A percentile compares a stretch with the other conserved stretches of the same genome.
These are phyloP conservation scores for Cassiopea xamachana DNA, from an alignment of 30 jellyfish, hydroid and myxozoan species.

Conservation along the genomic window DNA sequence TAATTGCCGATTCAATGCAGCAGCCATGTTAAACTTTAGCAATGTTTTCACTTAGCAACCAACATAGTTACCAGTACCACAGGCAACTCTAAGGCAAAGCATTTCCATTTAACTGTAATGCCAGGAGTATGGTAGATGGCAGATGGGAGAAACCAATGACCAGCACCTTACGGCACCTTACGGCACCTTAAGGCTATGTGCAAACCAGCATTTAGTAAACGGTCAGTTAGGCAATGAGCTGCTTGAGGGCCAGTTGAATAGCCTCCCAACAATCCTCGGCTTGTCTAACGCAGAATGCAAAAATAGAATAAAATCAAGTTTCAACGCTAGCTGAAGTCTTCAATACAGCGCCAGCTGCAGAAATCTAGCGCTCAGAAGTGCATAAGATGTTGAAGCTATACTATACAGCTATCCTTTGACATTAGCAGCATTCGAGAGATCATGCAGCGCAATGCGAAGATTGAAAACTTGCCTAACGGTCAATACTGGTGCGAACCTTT, in stretches of 20 bases:
- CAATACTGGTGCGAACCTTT: constrained; percentile 52
- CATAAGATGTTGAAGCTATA: constrained; percentile 46
- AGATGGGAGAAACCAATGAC: too few relatives aligned
- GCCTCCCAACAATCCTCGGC: constrained; percentile 54
- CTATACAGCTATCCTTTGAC: constrained; percentile 6
- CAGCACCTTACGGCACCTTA: too few relatives aligned
- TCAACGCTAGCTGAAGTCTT: constrained; percentile 50
- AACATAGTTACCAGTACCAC: too few relatives aligned
- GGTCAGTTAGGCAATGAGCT: constrained; percentile 12
- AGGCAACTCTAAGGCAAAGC: too few relatives aligned
- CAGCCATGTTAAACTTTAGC: too few relatives aligned
- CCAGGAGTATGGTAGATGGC: too few relatives aligned
- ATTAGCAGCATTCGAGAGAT: constrained; percentile 51
- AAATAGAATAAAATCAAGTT: constrained; percentile 20
- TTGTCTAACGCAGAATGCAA: constrained; percentile 31
- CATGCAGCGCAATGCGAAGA: constrained; percentile 67
- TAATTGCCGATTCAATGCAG: too few relatives aligned
- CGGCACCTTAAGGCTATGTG: too few relatives aligned
- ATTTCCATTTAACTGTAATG: too few relatives aligned
- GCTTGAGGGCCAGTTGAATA: constrained; percentile 40
- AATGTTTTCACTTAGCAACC: too few relatives aligned
- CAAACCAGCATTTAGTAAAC: too few relatives aligned
- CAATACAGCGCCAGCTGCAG: constrained; percentile 37
- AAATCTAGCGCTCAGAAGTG: constrained; percentile 41
- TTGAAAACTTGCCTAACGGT: constrained; percentile 54